Evolutionary conservation across 2,797 vertebrate genomes (phyloP).

Genomic region (Notolabrus celidotus): DNA sequence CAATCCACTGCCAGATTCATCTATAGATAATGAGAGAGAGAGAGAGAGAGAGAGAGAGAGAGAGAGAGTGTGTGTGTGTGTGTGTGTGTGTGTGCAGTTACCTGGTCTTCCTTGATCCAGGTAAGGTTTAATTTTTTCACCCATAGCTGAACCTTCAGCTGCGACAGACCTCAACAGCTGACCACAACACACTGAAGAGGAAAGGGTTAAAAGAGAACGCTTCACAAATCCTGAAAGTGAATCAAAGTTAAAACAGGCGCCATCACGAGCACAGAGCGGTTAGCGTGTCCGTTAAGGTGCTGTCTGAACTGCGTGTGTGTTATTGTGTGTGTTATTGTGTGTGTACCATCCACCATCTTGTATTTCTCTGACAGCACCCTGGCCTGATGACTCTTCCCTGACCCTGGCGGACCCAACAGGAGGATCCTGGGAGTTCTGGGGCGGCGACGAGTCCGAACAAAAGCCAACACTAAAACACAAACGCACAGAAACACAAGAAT

Average conservation of each 20-base stretch:
- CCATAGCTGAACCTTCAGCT: constrained; percentile 80
- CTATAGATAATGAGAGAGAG: no score
- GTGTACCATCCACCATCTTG: constrained; percentile 25
- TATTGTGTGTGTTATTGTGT: constrained; percentile 1
- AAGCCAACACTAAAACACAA: constrained; percentile 82
- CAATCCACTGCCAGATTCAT: no score
- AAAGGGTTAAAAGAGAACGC: no score
- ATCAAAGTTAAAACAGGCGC: no score
- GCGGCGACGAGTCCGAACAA: constrained; percentile 76
- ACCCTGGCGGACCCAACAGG: constrained; percentile 89
- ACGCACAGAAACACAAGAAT: constrained; percentile 11
- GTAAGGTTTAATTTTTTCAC: constrained; percentile 85
- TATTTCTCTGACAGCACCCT: constrained; percentile 90
- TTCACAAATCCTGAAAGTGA: no score
- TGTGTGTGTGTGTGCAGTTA: constrained; percentile 70
- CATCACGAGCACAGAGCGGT: no score
- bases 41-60: no score
- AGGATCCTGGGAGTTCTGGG: constrained; percentile 88
- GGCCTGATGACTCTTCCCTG: constrained; percentile 92
- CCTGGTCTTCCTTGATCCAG: constrained; percentile 85
- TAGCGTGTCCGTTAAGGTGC: no score
- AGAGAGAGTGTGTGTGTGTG: no score
- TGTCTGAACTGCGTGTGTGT: no score
- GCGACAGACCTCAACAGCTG: constrained; percentile 89
- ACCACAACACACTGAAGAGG: constrained; percentile 88